Evolutionary conservation across 2,888 invertebrate species (phyloP), one percentile per base, ranked within the genome.

Genomic region (Cylloceria caligata): DNA sequence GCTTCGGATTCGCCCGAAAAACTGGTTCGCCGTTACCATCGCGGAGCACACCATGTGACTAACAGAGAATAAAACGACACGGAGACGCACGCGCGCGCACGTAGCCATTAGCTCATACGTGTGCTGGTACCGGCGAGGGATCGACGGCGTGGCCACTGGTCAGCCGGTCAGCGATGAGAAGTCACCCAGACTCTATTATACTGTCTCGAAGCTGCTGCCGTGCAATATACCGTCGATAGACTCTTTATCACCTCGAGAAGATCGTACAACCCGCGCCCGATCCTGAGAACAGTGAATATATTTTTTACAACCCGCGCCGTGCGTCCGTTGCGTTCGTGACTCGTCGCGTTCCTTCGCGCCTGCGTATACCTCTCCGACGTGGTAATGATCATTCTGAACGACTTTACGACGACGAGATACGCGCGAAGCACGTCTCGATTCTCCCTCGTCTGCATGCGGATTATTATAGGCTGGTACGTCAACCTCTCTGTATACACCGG

Each of bases 311-410:
- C 69, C 68, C 42, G 57, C 27, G 16, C 39, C 49, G 11, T 60
- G 72, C 62, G 60, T 42, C 45, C 36, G 64, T 39, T 65, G 47
- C 67, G 9, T 67, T 49, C 68, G 65, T 52, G 69, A 81, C 49
- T 69, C 49, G 34, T 77, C 72, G 64, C 16, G 60, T 42, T 64
- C 60, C 52, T 71, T 79, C 75, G 78, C 69, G 34, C 64, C 78
- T 71, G 21, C 60, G 24, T 67, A 49, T 71, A 62, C 47, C 60
- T 71, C 52, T 39, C 75, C 30, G 52, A 78, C 69, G 74, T 71
- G 65, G 75, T 79, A 79, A 79, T 82, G 75, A 82, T 82, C 71
- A 79, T 79, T 79, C 79, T 36, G 60, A 79, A 75, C 74, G 81
- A 82, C 74, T 82, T 82, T 82, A 82, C 71, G 75, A 75, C 72